Base-by-base conservation (phyloP, 2,888 invertebrate species). In the Himalopsyche kuldschensis region DNA sequence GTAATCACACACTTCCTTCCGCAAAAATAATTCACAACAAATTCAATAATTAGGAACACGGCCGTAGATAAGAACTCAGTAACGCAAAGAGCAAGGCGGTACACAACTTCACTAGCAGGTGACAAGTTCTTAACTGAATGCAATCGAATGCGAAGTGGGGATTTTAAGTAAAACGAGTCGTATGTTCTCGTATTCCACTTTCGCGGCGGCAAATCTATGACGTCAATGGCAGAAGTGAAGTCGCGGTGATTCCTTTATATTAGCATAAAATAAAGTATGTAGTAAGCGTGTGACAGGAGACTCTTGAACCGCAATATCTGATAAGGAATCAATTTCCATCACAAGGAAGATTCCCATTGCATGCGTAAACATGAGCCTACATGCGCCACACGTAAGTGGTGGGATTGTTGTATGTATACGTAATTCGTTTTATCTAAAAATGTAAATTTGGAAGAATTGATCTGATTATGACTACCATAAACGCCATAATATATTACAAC, bases 201-300 rank as follows among this genome's bases (percentile, higher is more conserved):
- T 83, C 83, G 83, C 77, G 82, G 35, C 81, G 47, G 78, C 78
- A 32, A 24, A 78, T 31, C 69, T 77, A 75, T 83, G 83, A 83
- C 83, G 83, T 83, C 83, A 83, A 82, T 78, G 63, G 27, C 24
- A 27, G 24, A 30, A 20, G 48, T 47, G 47, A 46, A 24, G 46
- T 69, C 69, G 69, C 69, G 69, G 30, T 69, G 69, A 69, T 27
- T 69, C 69, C 69, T 69, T 69, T 69, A 69, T 69, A 69, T 63
- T 63, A 63, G 63, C 69, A 69, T 27, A 69, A 69, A 69, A 69
- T 63, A 15, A 69, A 27, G 69, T 69, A 69, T 27, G 69, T 69
- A 69, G 30, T 30, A 69, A 69, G 27, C 69, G 69, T 69, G 69
- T 69, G 69, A 69, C 69, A 27, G 27, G 69, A 69, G 69, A 69